Conservation (phyloP, 2,888 invertebrate genomes). For the Halictus quadricinctus region DNA sequence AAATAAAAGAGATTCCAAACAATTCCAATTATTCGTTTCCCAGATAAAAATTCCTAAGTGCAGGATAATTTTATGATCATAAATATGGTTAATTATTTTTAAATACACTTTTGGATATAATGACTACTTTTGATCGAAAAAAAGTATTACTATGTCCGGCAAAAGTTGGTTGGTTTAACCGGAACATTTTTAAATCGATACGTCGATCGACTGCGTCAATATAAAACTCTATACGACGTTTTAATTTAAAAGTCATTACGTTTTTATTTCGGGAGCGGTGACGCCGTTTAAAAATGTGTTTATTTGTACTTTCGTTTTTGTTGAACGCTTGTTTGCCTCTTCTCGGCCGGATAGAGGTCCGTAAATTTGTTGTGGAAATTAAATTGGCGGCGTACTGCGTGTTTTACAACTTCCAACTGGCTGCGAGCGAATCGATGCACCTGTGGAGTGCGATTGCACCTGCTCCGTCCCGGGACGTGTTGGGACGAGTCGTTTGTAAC, state of each 20-base stretch:
- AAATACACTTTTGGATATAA: too few species aligned
- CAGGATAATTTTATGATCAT: too few species aligned
- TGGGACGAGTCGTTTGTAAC: conserved; percentile 8
- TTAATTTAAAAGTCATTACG: not conserved
- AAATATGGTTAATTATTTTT: too few species aligned
- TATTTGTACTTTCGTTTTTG: not conserved
- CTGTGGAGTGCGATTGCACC: conserved; percentile 8
- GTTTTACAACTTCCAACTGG: conserved; percentile 3
- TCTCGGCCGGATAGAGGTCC: not conserved
- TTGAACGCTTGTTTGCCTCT: not conserved
- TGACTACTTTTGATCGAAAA: too few species aligned
- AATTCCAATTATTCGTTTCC: too few species aligned
- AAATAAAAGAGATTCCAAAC: too few species aligned
- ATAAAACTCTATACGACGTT: not conserved
- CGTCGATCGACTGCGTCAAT: not conserved
- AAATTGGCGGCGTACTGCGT: conserved; percentile 2
- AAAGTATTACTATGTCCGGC: not conserved
- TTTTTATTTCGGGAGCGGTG: not conserved
- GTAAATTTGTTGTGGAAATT: conserved; percentile 12
- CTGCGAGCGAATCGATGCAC: conserved; percentile 10
- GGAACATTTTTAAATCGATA: not conserved
- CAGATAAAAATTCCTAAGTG: too few species aligned
- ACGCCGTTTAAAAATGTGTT: not conserved
- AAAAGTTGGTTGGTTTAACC: not conserved
- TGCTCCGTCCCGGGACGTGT: conserved; percentile 9